These are phyloP conservation scores for Betta splendens DNA, from an alignment of 2,797 vertebrate genomes.

Conservation along the genomic window DNA sequence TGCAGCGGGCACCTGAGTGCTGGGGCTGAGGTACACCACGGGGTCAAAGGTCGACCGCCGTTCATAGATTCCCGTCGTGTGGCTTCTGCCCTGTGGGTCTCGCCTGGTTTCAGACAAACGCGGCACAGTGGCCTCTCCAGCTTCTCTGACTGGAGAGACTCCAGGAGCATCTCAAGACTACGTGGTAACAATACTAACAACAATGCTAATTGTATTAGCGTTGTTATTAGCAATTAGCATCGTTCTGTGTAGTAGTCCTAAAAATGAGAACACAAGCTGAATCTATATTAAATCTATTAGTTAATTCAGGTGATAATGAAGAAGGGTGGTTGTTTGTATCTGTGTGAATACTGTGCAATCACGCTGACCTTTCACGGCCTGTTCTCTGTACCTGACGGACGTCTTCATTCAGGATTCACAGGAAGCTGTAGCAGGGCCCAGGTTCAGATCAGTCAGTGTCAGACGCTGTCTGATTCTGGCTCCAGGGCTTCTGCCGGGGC, in stretches of 20 bases:
- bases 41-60: slow-evolving; percentile 47
- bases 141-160: slow-evolving; percentile 52
- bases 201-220: too few species aligned
- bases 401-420: slow-evolving; percentile 23
- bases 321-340: background rate
- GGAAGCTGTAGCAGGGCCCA: background rate
- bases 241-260: too few species aligned
- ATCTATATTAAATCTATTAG: too few species aligned
- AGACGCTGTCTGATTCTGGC: slow-evolving; percentile 5
- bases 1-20: slow-evolving; percentile 76
- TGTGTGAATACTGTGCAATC: slow-evolving; percentile 9
- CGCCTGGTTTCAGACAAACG: slow-evolving; percentile 43
- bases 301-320: background rate
- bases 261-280: too few species aligned
- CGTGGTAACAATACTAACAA: too few species aligned
- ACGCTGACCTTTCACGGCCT: slow-evolving; percentile 16
- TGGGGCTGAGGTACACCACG: slow-evolving; percentile 66
- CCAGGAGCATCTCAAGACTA: slow-evolving; percentile 66
- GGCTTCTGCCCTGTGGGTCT: slow-evolving; percentile 54
- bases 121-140: slow-evolving; percentile 9
- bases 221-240: too few species aligned
- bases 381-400: slow-evolving; percentile 4
- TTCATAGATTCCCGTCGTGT: slow-evolving; percentile 62
- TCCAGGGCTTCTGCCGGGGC: slow-evolving; percentile 3
- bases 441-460: background rate